A percentile compares a stretch with the other conserved stretches of the same genome.
Evolutionary conservation across 2,113 vertebrate species (phyloP).

Genomic region (Neomonachus schauinslandi): DNA sequence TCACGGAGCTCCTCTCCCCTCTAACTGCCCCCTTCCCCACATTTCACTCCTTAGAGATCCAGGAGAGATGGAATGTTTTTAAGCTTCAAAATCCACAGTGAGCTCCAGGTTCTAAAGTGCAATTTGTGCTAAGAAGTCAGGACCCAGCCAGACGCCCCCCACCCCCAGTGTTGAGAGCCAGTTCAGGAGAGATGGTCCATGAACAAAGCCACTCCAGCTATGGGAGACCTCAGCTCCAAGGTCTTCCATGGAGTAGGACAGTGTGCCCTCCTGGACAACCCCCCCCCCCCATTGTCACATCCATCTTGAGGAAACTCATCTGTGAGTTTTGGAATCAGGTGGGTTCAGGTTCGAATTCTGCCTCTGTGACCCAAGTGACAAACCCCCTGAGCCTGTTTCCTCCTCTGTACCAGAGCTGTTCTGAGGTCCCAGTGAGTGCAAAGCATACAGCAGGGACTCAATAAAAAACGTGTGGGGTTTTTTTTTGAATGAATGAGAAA

Average conservation of each 20-base stretch:
- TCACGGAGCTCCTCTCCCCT: neutral
- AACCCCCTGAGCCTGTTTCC: neutral
- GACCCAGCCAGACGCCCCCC: neutral
- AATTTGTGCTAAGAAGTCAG: neutral
- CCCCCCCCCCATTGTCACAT: neutral
- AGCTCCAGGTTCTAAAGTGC: neutral
- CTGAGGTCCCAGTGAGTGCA: neutral
- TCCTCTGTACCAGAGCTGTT: neutral
- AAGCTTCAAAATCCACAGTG: neutral
- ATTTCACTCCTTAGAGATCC: neutral
- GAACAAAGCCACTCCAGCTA: neutral
- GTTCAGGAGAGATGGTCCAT: neutral
- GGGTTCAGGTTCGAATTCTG: neutral
- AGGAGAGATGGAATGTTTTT: neutral
- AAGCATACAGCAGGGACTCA: neutral
- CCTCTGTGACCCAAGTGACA: conserved; percentile 35
- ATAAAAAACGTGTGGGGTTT: conserved; percentile 1
- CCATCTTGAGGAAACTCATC: neutral
- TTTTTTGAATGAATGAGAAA: conserved; percentile 45
- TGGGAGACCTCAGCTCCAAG: neutral
- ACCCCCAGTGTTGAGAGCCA: neutral
- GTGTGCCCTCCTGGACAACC: too few species aligned
- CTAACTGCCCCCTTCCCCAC: neutral
- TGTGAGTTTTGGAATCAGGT: neutral
- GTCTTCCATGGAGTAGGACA: neutral